Evolutionary conservation across 2,888 invertebrate genomes (phyloP), one percentile per base, ranked within the genome.

Genomic region (Rhogogaster chlorosoma): DNA sequence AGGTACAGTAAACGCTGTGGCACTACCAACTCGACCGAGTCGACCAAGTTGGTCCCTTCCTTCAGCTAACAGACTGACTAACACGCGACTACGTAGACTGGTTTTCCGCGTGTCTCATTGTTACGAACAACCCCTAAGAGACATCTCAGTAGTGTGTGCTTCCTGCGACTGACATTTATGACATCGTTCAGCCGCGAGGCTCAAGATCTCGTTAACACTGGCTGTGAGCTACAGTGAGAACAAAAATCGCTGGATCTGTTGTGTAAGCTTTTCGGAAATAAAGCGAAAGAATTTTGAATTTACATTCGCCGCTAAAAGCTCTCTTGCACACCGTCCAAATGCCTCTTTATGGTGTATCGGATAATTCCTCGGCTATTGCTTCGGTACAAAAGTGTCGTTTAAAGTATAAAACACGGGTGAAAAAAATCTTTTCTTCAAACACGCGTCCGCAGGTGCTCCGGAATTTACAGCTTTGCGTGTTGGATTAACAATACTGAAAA

Each of bases 341-440:
- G 67, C 83, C 61, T n/a, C 42, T 32, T 83, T 26, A 45, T 12
- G 26, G 38, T 42, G 42, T 15, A 15, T 22, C 9, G n/a, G 83
- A 70, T 38, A 67, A 70, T 61, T 32, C 67, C 36, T 15, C 4
- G 67, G 15, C 15, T 67, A 64, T 29, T 29, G 32, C 83, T n/a
- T 36, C 10, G n/a, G 42, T n/a, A 73, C n/a, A 57, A 45, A 77
- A 78, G 67, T 71, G 71, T 49, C 82, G 53, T 15, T 22, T 45
- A 84, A 87, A 90, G 89, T 89, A 89, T 89, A 89, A 91, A 88
- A 89, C 88, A 90, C 89, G 89, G 84, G 86, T 89, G 87, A 89
- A 90, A 92, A 93, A 92, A 92, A 93, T 92, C 93, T 90, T 88
- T 91, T 91, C 86, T 88, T 90, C 91, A 93, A 93, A 93, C 90